These are phyloP conservation scores for Dicaeum eximium DNA, from an alignment of 2,113 vertebrate species.

Conservation along the genomic window DNA sequence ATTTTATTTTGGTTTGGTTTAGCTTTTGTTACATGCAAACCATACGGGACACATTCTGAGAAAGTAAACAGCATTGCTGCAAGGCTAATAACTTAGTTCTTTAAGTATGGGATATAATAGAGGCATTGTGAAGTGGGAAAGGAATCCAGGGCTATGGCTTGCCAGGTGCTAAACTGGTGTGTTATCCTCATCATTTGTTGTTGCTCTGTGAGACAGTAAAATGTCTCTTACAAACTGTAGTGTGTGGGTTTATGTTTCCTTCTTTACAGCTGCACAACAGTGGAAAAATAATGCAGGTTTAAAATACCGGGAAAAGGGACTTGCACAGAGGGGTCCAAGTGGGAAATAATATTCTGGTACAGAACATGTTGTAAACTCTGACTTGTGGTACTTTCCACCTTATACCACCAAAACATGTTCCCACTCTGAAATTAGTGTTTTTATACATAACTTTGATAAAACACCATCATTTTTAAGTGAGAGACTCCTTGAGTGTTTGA, in stretches of 20 bases:
- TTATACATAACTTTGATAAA: not conserved
- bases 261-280: not conserved
- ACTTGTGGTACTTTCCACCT: not conserved
- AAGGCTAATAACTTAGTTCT: not conserved
- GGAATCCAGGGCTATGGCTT: not conserved
- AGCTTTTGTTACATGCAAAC: conserved; percentile 19
- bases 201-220: conserved; percentile 11
- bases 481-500: not conserved
- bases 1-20: conserved; percentile 35
- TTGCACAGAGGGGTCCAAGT: not conserved
- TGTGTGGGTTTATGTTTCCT: not conserved
- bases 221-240: not conserved
- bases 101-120: not conserved
- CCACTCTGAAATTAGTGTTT: not conserved
- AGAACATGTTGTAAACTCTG: not conserved
- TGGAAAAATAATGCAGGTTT: not conserved
- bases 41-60: conserved; percentile 28
- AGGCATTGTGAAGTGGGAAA: conserved; percentile 35
- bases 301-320: not conserved
- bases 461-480: not conserved
- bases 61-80: conserved; percentile 24
- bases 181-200: conserved; percentile 29
- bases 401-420: not conserved
- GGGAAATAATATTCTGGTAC: not conserved
- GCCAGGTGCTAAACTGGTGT: conserved; percentile 30